Evolutionary conservation across 2,113 vertebrate species (phyloP).

Genomic region (Pionites leucogaster): DNA sequence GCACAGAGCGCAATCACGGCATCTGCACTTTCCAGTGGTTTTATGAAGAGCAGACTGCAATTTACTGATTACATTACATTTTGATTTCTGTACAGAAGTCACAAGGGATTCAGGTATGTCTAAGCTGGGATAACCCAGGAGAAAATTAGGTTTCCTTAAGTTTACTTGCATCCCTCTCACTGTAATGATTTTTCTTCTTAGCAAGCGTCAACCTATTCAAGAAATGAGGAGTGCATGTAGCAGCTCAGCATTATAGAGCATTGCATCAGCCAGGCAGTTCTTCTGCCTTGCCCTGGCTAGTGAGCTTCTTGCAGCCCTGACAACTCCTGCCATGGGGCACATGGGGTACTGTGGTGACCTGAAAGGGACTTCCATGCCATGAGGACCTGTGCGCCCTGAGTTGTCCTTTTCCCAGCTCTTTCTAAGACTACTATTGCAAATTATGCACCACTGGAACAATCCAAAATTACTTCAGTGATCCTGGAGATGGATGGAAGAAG

Average conservation of each 20-base stretch:
- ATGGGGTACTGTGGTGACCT: too few relatives aligned
- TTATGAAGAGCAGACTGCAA: neutral
- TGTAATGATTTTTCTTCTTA: neutral
- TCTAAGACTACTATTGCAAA: neutral
- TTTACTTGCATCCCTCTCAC: neutral
- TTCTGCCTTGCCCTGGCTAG: neutral
- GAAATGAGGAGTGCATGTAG: neutral
- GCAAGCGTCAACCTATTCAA: neutral
- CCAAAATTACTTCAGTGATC: neutral
- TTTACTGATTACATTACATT: neutral
- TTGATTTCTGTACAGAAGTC: neutral
- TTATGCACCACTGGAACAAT: neutral
- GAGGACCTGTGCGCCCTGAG: fast-evolving
- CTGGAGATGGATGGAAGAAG: neutral
- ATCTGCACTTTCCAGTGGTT: neutral
- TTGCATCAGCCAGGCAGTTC: neutral
- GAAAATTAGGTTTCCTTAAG: neutral
- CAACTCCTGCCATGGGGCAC: neutral
- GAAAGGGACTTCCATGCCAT: neutral
- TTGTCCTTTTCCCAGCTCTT: neutral
- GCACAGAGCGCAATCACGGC: neutral
- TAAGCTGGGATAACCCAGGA: neutral
- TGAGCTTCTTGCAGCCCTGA: neutral
- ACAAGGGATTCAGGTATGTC: neutral
- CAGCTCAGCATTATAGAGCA: neutral